Percentiles rank a stretch among this genome's conserved stretches.
Evolutionary conservation across 2,797 vertebrate genomes (phyloP).

Genomic region (Leptodactylus fallax): DNA sequence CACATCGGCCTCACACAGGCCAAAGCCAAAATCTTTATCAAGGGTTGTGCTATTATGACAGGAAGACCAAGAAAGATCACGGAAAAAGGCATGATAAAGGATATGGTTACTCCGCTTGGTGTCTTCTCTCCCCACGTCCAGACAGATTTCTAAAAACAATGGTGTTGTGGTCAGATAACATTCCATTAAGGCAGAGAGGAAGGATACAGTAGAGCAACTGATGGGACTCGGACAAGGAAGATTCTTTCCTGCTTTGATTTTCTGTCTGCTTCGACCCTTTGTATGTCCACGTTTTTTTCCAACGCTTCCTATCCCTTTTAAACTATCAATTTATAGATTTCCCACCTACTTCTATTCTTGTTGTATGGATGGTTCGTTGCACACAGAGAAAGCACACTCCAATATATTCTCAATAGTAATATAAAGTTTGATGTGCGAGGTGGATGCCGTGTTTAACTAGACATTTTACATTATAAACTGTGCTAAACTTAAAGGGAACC

Average conservation of each 20-base stretch:
- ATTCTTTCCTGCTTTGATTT: slow-evolving; percentile 41
- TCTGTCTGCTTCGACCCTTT: slow-evolving; percentile 22
- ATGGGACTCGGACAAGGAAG: slow-evolving; percentile 1
- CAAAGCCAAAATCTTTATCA: slow-evolving; percentile 31
- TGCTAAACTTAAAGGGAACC: neutral
- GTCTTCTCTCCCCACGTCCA: slow-evolving; percentile 26
- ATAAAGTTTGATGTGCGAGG: neutral
- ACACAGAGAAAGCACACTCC: neutral
- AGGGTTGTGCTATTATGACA: slow-evolving; percentile 53
- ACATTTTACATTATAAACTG: neutral
- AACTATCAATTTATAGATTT: slow-evolving; percentile 43
- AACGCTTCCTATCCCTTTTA: slow-evolving; percentile 1
- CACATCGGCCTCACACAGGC: neutral
- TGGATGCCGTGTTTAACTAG: neutral
- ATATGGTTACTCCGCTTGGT: slow-evolving; percentile 46
- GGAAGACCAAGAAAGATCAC: slow-evolving; percentile 32
- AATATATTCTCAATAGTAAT: neutral
- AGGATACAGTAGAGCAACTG: slow-evolving; percentile 1
- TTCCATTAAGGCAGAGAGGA: slow-evolving; percentile 24
- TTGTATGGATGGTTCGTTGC: neutral
- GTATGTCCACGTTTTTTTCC: slow-evolving; percentile 12
- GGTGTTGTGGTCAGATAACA: slow-evolving; percentile 35
- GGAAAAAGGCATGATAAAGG: slow-evolving; percentile 30
- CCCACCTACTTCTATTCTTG: slow-evolving; percentile 11
- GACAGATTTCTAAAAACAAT: slow-evolving; percentile 28